Conservation (phyloP, 1,140 invertebrate genomes). For the Bombus affinis region DNA sequence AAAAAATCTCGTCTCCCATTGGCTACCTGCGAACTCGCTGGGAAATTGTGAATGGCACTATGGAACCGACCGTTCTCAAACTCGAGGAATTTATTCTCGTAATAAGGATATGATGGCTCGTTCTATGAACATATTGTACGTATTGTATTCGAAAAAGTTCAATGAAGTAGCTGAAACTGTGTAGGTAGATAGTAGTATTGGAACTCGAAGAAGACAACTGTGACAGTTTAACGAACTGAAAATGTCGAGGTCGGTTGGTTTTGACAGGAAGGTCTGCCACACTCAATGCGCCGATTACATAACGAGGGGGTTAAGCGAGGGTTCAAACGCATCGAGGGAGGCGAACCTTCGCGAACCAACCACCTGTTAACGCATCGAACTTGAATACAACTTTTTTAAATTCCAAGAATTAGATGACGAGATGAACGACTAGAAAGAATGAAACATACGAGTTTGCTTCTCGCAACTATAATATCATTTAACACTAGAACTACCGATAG, state of each 20-base stretch:
- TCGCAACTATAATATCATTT: background rate
- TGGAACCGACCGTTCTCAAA: conserved; percentile 14
- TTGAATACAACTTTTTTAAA: background rate
- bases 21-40: conserved; percentile 37
- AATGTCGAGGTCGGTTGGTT: background rate
- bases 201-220: background rate
- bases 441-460: background rate
- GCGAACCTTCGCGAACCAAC: background rate
- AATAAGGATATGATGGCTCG: background rate
- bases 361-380: background rate
- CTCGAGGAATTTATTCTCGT: background rate
- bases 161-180: background rate
- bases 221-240: background rate
- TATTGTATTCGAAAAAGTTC: background rate
- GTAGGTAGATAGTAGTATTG: background rate
- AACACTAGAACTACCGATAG: no score
- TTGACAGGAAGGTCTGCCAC: background rate
- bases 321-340: background rate
- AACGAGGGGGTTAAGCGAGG: background rate
- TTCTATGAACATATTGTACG: background rate
- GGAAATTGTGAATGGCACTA: conserved; percentile 11
- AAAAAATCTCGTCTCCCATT: background rate
- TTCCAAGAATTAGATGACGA: background rate
- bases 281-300: background rate
- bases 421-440: no score